A percentile compares a stretch with the other conserved stretches of the same genome.
Evolutionary conservation across 2,113 vertebrate genomes (phyloP).

Genomic region (Crocuta crocuta): DNA sequence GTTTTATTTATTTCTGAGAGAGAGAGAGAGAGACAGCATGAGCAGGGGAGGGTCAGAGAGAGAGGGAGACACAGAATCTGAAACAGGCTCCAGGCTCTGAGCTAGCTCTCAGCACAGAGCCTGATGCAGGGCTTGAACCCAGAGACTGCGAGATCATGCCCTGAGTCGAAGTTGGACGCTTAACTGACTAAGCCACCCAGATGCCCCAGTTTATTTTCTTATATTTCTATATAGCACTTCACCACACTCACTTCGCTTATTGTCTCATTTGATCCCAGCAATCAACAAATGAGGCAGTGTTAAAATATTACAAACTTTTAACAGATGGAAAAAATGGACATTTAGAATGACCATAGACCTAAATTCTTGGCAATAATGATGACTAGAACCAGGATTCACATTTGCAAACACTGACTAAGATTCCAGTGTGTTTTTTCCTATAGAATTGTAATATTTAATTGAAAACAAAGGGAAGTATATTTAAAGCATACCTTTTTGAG

Average conservation of each 20-base stretch:
- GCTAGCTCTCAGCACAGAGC: no score
- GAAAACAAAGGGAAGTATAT: background rate
- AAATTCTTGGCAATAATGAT: background rate
- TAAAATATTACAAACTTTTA: background rate
- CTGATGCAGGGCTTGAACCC: no score
- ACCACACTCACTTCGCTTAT: background rate
- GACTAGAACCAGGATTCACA: background rate
- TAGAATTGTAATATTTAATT: background rate
- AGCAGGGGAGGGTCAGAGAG: no score
- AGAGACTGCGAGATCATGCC: no score
- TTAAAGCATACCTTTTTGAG: background rate
- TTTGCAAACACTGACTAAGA: background rate
- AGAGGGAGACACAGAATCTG: no score
- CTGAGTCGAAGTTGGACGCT: no score
- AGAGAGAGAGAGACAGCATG: no score
- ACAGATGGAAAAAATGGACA: background rate
- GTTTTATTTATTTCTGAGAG: no score
- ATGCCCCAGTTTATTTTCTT: background rate
- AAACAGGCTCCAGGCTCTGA: no score
- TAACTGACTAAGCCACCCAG: no score
- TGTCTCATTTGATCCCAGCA: background rate
- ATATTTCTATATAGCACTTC: background rate
- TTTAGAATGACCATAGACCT: background rate
- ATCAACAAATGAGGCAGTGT: background rate
- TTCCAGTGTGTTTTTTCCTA: background rate